Evolutionary conservation across 2,113 vertebrate genomes (phyloP).

Genomic region (Vulpes ferrilata): DNA sequence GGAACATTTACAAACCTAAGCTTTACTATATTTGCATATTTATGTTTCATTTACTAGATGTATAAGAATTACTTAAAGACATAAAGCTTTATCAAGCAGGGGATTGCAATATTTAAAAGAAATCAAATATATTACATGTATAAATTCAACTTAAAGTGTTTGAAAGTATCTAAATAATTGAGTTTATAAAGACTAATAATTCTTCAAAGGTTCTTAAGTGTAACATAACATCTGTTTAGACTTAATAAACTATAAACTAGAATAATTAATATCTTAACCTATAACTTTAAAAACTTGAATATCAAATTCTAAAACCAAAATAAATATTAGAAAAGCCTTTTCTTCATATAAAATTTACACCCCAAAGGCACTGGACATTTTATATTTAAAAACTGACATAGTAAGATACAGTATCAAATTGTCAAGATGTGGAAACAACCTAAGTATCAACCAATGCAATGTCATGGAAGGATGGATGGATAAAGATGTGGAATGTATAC

Average conservation of each 20-base stretch:
- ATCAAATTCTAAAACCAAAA: conserved; percentile 60
- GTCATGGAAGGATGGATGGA: neutral
- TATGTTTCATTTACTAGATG: conserved; percentile 24
- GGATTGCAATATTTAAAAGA: conserved; percentile 23
- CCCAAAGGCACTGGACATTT: neutral
- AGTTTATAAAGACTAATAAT: conserved; percentile 27
- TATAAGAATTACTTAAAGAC: neutral
- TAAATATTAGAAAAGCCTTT: conserved; percentile 35
- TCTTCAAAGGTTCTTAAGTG: conserved; percentile 27
- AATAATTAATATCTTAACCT: conserved; percentile 37
- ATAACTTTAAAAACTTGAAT: conserved; percentile 22
- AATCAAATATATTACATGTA: conserved; percentile 45
- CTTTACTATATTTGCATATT: neutral
- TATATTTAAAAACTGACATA: conserved; percentile 7
- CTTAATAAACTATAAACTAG: neutral
- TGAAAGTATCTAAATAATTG: conserved; percentile 38
- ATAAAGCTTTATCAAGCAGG: conserved; percentile 16
- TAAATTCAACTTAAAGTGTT: conserved; percentile 47
- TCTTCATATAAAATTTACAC: neutral
- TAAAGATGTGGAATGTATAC: neutral
- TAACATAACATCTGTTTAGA: neutral
- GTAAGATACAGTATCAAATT: neutral
- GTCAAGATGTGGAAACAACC: neutral
- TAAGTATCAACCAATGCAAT: neutral
- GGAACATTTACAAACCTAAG: conserved; percentile 9